Conservation (phyloP, 2,113 vertebrate species). For the Phrynosoma blainvillii region DNA sequence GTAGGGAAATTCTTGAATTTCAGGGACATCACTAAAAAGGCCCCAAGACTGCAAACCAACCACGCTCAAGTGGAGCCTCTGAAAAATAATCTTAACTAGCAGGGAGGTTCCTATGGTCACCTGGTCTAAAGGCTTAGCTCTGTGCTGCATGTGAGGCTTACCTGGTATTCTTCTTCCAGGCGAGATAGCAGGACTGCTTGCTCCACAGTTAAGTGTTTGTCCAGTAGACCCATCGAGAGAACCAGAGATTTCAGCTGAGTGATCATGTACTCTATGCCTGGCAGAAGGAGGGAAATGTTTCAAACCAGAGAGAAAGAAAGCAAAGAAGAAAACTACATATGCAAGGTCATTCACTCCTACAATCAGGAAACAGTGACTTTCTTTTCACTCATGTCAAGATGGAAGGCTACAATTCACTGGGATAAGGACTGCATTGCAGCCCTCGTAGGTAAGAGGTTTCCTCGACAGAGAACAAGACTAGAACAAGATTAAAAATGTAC, state of each 20-base stretch:
- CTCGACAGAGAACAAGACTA: too few relatives aligned
- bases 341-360: too few relatives aligned
- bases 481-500: too few relatives aligned
- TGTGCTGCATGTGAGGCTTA: conserved; percentile 65
- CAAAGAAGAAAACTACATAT: background rate
- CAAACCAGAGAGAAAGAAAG: background rate
- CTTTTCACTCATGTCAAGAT: too few relatives aligned
- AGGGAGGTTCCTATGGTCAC: background rate
- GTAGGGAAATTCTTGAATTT: background rate
- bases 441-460: too few relatives aligned
- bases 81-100: background rate
- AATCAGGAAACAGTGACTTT: too few relatives aligned
- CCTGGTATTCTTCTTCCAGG: conserved; percentile 97
- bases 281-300: background rate
- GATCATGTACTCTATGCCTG: conserved; percentile 94
- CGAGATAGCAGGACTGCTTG: conserved; percentile 92
- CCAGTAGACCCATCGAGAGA: conserved; percentile 87
- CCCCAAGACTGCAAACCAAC: background rate
- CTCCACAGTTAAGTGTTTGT: conserved; percentile 90
- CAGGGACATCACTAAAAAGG: background rate
- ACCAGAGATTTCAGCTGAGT: conserved; percentile 94
- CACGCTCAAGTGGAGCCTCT: background rate
- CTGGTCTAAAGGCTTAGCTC: background rate
- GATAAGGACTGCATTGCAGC: too few relatives aligned
- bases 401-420: too few relatives aligned